Evolutionary conservation across 2,113 vertebrate genomes (phyloP).

Genomic region (Siphamia tubifer): DNA sequence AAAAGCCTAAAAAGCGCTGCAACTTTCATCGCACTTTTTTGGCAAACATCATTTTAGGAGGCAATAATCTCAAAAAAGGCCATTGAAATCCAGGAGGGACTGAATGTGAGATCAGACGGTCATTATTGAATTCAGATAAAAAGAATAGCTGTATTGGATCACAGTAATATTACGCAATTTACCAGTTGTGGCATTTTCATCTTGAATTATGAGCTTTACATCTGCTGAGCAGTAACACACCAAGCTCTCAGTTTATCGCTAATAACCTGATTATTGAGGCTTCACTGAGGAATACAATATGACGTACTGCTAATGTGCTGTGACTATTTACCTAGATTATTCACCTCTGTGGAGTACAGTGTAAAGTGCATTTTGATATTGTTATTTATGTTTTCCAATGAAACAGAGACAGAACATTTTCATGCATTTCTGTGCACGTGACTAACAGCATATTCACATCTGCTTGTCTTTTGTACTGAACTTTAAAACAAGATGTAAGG

Average conservation of each 20-base stretch:
- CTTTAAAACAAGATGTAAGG: not conserved
- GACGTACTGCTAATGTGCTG: slow-evolving; percentile 32
- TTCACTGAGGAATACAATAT: slow-evolving; percentile 24
- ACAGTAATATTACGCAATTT: slow-evolving; percentile 24
- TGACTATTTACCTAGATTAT: not conserved
- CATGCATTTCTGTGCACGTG: not conserved
- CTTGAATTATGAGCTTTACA: slow-evolving; percentile 27
- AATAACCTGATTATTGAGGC: slow-evolving; percentile 69
- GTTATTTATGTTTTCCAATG: no score
- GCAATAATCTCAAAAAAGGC: no score
- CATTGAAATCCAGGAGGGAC: no score
- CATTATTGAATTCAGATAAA: slow-evolving; percentile 32
- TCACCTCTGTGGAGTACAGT: not conserved
- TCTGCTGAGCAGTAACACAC: not conserved
- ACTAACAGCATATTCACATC: not conserved
- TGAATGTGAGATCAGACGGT: slow-evolving; percentile 23
- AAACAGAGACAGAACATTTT: not conserved
- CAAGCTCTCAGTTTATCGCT: slow-evolving; percentile 42
- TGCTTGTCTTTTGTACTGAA: not conserved
- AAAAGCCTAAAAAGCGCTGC: no score
- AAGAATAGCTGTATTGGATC: slow-evolving; percentile 10
- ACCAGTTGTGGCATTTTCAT: slow-evolving; percentile 7
- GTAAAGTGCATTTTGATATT: not conserved
- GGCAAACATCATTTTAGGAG: no score
- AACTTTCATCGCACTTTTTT: no score